These are phyloP conservation scores for Catharus ustulatus DNA, from an alignment of 2,797 vertebrate genomes.

Conservation along the genomic window DNA sequence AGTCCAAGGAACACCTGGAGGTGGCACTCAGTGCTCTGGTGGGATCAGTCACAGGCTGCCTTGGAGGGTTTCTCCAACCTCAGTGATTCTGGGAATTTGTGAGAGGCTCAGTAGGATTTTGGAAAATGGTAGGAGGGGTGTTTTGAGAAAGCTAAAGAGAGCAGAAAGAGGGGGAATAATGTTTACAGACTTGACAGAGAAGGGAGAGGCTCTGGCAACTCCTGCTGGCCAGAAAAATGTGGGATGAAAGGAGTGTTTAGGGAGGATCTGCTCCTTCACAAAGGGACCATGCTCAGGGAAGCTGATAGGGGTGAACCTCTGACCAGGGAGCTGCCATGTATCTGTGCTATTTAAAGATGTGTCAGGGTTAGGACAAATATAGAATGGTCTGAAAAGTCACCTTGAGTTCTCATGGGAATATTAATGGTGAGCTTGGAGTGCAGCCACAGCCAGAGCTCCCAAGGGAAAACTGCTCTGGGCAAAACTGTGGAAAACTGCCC, in stretches of 20 bases:
- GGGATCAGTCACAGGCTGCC: fast-evolving
- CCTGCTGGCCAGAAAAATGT: background rate
- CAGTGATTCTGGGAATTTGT: background rate
- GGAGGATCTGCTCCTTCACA: slow-evolving; percentile 12
- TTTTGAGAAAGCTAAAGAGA: background rate
- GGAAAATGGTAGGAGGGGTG: background rate
- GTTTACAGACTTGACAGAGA: background rate
- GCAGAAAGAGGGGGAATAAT: background rate
- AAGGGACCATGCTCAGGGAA: background rate
- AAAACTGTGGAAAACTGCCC: fast-evolving
- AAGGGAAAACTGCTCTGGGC: background rate
- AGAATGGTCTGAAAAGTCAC: background rate
- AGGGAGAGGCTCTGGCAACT: background rate
- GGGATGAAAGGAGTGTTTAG: background rate
- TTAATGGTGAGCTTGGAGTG: background rate
- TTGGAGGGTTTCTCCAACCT: background rate
- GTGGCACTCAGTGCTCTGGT: background rate
- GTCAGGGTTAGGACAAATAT: slow-evolving; percentile 27
- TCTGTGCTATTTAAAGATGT: slow-evolving; percentile 3
- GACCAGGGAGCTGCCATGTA: background rate
- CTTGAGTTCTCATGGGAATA: background rate
- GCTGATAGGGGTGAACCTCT: background rate
- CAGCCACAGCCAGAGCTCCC: background rate
- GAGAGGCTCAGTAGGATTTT: background rate
- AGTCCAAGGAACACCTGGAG: background rate